A percentile compares a stretch with the other conserved stretches of the same genome.
Conservation (phyloP, 2,113 vertebrate genomes). For the Zosterops borbonicus region DNA sequence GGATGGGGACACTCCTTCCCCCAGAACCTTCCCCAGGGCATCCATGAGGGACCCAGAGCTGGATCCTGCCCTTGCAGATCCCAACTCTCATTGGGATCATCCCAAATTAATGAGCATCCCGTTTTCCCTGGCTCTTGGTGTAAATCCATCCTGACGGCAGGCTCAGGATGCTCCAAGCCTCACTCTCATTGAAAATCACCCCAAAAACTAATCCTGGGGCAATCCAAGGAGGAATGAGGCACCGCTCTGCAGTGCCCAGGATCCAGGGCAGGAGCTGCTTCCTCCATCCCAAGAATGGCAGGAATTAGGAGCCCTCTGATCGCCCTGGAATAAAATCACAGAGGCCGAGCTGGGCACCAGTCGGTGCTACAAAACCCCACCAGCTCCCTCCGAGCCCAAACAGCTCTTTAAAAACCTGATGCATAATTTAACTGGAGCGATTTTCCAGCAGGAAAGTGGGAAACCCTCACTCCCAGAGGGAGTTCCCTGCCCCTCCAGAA, state of each 20-base stretch:
- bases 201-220: not conserved
- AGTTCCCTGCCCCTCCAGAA: not conserved
- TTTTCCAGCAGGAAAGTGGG: not conserved
- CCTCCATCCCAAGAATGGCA: not conserved
- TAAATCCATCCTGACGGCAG: accelerated
- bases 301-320: not conserved
- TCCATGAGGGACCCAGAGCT: accelerated
- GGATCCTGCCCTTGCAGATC: not conserved
- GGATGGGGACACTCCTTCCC: not conserved
- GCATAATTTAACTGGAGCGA: conserved; percentile 51
- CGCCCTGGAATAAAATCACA: not conserved
- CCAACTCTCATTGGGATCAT: accelerated
- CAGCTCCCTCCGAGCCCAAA: conserved; percentile 13
- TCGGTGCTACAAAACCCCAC: not conserved
- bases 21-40: not conserved
- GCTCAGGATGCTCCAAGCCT: not conserved
- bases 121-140: accelerated
- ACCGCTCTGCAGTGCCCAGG: accelerated
- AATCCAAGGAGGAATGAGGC: not conserved
- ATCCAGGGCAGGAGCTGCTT: not conserved
- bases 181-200: not conserved
- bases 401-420: conserved; percentile 34
- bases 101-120: not conserved
- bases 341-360: conserved; percentile 25
- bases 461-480: not conserved